Evolutionary conservation across 2,113 vertebrate genomes (phyloP), one percentile per base, ranked within the genome.

Genomic region (Neoarius graeffei): DNA sequence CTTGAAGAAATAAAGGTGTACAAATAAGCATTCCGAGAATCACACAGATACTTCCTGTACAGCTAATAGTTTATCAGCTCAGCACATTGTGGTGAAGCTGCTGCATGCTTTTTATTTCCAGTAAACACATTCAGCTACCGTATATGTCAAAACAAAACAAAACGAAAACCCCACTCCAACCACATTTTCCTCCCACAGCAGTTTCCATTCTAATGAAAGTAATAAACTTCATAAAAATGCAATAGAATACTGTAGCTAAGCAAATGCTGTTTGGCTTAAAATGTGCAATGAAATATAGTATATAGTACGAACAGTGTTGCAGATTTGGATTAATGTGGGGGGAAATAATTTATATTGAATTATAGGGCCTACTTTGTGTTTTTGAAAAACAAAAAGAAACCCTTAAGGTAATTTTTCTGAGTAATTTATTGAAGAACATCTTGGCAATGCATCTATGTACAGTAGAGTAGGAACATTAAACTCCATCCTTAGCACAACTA

Each of bases 141-240:
- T 84, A 73, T 73, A 81, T 83, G 48, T 23, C 30, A 71, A 23
- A 4, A 48, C 1, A 74, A 50, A 50, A 74, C 9, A 67, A 62
- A 64, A 81, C 19, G 1, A 50, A 20, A 50, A 27, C 6, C 76
- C 42, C 73, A 80, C 42, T 35, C 17, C 42, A 6, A 90, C 87
- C 89, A 87, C 87, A 85, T 52, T 87, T 88, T 90, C 82, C 86
- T 48, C 15, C 30, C 85, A 48, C 67, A 59, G n/a, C 57, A 88
- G 48, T 82, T 88, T 88, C 85, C 35, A 79, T 52, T 35, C 6
- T 35, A 73, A 27, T 69, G 8, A 7, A 42, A 81, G 17, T 60
- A 81, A 62, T 42, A 19, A 81, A 59, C 9, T 1, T 42, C 1
- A 62, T 81, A 59, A 35, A 81, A 30, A 35, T 81, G 56, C 57